These are phyloP conservation scores for Phylloscopus trochiloides DNA, from an alignment of 2,113 vertebrate species.

Conservation along the genomic window DNA sequence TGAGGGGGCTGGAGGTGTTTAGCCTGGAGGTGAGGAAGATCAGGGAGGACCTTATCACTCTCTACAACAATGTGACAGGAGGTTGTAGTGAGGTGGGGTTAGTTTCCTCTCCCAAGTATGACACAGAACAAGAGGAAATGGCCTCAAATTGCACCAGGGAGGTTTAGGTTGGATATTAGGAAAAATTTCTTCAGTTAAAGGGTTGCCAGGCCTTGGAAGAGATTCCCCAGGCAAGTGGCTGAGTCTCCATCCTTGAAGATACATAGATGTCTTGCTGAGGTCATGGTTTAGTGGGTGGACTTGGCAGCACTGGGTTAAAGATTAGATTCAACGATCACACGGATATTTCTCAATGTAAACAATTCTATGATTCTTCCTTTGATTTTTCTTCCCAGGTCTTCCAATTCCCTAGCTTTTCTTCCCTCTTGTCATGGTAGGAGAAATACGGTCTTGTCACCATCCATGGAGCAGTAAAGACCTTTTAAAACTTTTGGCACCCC, in stretches of 20 bases:
- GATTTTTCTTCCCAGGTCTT: neutral
- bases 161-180: neutral
- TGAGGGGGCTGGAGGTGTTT: neutral
- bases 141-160: neutral
- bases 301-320: neutral
- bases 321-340: neutral
- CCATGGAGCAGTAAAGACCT: neutral
- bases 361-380: neutral
- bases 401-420: neutral
- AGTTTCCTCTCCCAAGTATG: neutral
- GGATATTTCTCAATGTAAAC: neutral
- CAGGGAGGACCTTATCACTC: neutral
- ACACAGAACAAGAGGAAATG: neutral
- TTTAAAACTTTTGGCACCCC: neutral
- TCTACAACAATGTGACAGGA: neutral
- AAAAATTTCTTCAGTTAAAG: neutral
- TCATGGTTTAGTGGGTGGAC: neutral
- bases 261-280: neutral
- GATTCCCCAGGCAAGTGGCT: neutral
- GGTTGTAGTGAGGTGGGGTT: neutral
- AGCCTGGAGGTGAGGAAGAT: neutral
- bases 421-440: neutral
- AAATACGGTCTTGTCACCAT: neutral
- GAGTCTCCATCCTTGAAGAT: neutral
- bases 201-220: neutral